Evolutionary conservation across 1,140 invertebrate species (phyloP), one percentile per base, ranked within the genome.

Genomic region (Cyphomyrmex costatus): DNA sequence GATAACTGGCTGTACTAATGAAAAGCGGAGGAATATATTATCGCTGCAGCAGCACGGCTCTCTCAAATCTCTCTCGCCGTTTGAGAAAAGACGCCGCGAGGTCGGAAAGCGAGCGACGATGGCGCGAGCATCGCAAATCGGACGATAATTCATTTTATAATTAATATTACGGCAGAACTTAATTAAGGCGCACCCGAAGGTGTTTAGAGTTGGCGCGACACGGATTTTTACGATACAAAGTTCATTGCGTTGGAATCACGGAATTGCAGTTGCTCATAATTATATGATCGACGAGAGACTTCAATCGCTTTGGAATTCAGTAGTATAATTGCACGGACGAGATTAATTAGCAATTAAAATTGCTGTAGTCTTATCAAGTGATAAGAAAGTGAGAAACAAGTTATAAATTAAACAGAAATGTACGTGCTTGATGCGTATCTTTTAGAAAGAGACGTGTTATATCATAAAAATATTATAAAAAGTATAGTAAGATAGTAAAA

Each of bases 141-240:
- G 49, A 78, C 60, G 79, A 60, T 82, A 73, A 82, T 30, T 73
- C 66, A 82, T 82, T 82, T 82, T 42, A 46, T 71, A 71, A 82
- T 73, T 82, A 82, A 82, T 73, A 82, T 21, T 7, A 46, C 36
- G 33, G 19, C 6, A 6, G 51, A 71, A 82, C 21, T 82, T 82
- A 82, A 82, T 73, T 82, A 82, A 71, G 24, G 14, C 33, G 24
- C n/a, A 82, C 21, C 33, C 33, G 49, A 51, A 24, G 19, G 49
- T 42, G 33, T 71, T 71, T 80, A 82, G 65, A 70, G 24, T 58
- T 60, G 16, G 66, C 19, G 66, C 21, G 16, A 21, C 12, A 24
- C 66, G 14, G 30, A 82, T 82, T 82, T 80, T 82, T 82, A 82
- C 19, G 51, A 58, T 82, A 82, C 33, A 4, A 82, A 82, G 51